Evolutionary conservation across 2,888 invertebrate species (phyloP), one percentile per base, ranked within the genome.

Genomic region (Nesidiocoris tenuis): DNA sequence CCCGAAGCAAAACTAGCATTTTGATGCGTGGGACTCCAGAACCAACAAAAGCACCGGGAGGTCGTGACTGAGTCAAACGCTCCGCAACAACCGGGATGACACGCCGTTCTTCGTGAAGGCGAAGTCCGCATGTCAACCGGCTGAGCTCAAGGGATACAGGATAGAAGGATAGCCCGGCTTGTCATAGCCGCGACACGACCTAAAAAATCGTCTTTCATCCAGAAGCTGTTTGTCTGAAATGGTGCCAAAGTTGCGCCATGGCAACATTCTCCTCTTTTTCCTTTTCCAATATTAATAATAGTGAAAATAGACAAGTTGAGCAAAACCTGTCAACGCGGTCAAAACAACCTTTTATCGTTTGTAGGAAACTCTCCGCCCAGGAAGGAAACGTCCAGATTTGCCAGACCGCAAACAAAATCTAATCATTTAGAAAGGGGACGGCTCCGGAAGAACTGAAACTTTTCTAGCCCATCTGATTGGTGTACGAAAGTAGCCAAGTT

Each of bases 41-140:
- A 70, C 61, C 70, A 70, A 70, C 70, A 70, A 70, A 70, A 70
- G 70, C 59, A 17, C 18, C 25, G 17, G 25, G 70, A 70, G 61
- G 70, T 70, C 70, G 70, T 70, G 70, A 70, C 70, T 70, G 59
- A 70, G 70, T 70, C 61, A 70, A 67, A 70, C 61, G 70, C 70
- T 24, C 22, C 39, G 59, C 25, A 22, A 24, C 70, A 59, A 24
- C 70, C 18, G 25, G 61, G 70, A 70, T 70, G 70, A 70, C 70
- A 59, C 59, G 67, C 67, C 67, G 39, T 39, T 39, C 39, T 39
- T 39, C 39, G 39, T 39, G 39, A 39, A 39, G 39, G 39, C 12
- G 5, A 12, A 39, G 39, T 12, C 39, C 39, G 39, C 39, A 39
- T 39, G 39, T 39, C 39, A 39, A 39, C 39, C 39, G 39, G 39